Base-by-base conservation (phyloP, 2,797 vertebrate genomes). In the Pitangus sulphuratus region DNA sequence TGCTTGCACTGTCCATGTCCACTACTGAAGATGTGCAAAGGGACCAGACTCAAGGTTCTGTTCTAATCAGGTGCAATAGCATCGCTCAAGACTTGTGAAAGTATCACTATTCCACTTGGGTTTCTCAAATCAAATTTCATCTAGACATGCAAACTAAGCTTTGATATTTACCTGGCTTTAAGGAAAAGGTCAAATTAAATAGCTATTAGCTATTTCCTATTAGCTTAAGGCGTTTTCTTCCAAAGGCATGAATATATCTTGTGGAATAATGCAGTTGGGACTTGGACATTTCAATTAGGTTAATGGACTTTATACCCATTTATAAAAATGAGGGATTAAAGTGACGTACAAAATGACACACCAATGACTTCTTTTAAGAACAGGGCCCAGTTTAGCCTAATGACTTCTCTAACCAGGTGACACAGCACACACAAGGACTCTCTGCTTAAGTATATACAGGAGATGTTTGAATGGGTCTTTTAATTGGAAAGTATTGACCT, bases 131-230 rank as follows among this genome's bases (percentile, higher is more conserved):
- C 56, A 90, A 66, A 85, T 85, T 84, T 72, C 45, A 80, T 35
- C 81, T 74, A 64, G 58, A 64, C 28, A 11, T 74, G 71, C 51
- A 95, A 93, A 89, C 62, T 62, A 51, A 58, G 44, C 51, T 83
- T 93, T 91, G 76, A 77, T 95, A 96, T 97, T 96, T 97, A 77
- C 87, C 64, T 85, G 60, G 30, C 44, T 87, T 92, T 70, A 64
- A 91, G 53, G 35, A 77, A 96, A 93, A 96, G 89, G 87, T 92
- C 84, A 92, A 76, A 89, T 87, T 85, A 80, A 94, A 94, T 80
- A 92, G 56, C 51, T 93, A 62, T 85, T 93, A 90, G 44, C 37
- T 78, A n/a, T 62, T 93, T 89, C 28, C 68, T 87, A 2, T 77
- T 91, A 91, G 64, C 37, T 91, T 79, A 84, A 79, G 66, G 42